Evolutionary conservation across 1,140 invertebrate genomes (phyloP).

Genomic region (Theocolax elegans): DNA sequence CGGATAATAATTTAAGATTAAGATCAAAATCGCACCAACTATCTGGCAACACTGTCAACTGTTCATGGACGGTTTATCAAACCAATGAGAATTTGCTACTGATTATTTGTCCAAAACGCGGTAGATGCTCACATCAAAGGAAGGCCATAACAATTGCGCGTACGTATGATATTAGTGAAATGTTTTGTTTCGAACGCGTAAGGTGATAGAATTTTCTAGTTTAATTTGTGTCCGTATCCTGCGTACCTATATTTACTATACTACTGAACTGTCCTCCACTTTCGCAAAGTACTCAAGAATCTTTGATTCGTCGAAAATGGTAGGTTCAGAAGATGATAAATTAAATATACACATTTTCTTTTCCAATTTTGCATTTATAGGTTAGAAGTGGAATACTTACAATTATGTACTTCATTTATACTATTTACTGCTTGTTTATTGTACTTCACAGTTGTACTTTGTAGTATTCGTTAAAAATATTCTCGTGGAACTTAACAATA

Average conservation of each 20-base stretch:
- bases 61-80: neutral
- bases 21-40: too few relatives aligned
- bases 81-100: conserved; percentile 25
- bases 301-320: conserved; percentile 50
- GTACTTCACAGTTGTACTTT: neutral
- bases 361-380: neutral
- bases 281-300: conserved; percentile 16
- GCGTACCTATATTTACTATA: neutral
- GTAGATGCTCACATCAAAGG: too few relatives aligned
- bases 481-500: neutral
- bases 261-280: neutral
- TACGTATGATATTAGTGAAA: neutral
- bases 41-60: conserved; percentile 11
- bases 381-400: too few relatives aligned
- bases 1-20: too few relatives aligned
- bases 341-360: neutral
- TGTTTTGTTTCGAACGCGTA: conserved; percentile 27
- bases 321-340: conserved; percentile 36
- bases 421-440: too few relatives aligned
- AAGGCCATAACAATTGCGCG: neutral
- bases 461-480: neutral
- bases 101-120: conserved; percentile 11
- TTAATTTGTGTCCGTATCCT: neutral
- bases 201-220: conserved; percentile 6
- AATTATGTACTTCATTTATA: too few relatives aligned